phyloP scores from a whole-genome alignment of 2,888 invertebrate genomes.

The Himalopsyche kuldschensis region DNA sequence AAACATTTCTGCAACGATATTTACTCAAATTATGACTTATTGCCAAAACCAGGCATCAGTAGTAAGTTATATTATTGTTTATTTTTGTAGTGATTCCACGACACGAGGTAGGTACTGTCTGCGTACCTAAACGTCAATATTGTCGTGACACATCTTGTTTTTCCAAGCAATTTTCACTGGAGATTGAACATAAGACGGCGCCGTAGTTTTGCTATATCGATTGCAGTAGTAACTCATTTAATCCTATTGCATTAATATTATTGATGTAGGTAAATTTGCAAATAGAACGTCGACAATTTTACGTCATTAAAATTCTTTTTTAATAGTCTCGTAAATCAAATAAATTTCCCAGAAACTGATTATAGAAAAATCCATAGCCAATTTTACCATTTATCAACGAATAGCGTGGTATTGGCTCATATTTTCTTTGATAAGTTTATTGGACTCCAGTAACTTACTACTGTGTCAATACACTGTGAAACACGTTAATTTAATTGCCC shows the following conservation, averaged over 20 bases:
- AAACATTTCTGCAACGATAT: slow-evolving; percentile 80
- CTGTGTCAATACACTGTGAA: no score
- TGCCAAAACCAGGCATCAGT: slow-evolving; percentile 63
- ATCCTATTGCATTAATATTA: not conserved
- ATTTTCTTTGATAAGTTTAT: no score
- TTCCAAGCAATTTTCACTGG: not conserved
- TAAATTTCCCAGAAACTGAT: not conserved
- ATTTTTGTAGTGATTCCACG: not conserved
- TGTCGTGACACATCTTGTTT: not conserved
- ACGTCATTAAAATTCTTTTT: not conserved
- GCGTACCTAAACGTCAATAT: slow-evolving; percentile 5
- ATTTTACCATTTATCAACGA: not conserved
- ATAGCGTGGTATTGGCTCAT: no score
- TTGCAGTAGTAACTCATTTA: not conserved
- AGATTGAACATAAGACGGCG: not conserved
- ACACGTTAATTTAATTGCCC: not conserved
- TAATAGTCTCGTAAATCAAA: not conserved
- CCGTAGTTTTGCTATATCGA: not conserved
- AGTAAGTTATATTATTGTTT: slow-evolving; percentile 55
- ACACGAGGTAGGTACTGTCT: slow-evolving; percentile 1
- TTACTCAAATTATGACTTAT: slow-evolving; percentile 80
- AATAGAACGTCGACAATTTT: not conserved
- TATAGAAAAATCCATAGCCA: not conserved
- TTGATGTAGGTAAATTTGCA: not conserved
- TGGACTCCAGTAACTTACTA: no score